Evolutionary conservation across 2,888 invertebrate species (phyloP).

Genomic region (Lysandra bellargus): DNA sequence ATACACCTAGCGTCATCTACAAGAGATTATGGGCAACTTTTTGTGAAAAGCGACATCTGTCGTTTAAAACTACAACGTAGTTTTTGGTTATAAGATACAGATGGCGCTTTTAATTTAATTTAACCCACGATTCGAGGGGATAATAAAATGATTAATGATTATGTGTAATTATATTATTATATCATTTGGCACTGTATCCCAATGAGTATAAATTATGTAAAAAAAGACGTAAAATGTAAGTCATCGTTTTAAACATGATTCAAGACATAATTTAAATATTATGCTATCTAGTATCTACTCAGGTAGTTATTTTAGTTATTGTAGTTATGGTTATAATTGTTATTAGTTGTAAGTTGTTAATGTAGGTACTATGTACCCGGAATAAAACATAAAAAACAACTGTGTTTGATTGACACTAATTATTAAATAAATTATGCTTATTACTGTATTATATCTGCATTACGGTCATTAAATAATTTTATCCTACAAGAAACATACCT

Average conservation of each 20-base stretch:
- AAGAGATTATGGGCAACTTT: not conserved
- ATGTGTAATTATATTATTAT: too few relatives aligned
- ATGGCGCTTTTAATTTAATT: not conserved
- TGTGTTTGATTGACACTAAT: not conserved
- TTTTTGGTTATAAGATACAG: not conserved
- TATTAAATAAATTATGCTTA: not conserved
- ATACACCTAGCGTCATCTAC: slow-evolving; percentile 5
- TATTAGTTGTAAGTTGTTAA: not conserved
- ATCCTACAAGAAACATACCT: not conserved
- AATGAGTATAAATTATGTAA: too few relatives aligned
- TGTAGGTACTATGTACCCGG: not conserved
- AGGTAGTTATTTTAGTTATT: too few relatives aligned
- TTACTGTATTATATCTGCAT: not conserved
- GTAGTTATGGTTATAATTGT: not conserved
- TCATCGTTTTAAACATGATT: too few relatives aligned
- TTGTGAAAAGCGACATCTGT: slow-evolving; percentile 9
- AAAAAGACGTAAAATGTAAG: too few relatives aligned
- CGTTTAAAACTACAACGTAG: not conserved
- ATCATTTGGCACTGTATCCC: too few relatives aligned
- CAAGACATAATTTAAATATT: too few relatives aligned
- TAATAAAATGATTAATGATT: too few relatives aligned
- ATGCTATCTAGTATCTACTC: too few relatives aligned
- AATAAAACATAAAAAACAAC: not conserved
- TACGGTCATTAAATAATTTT: not conserved
- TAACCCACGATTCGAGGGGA: too few relatives aligned